Evolutionary conservation across 2,113 vertebrate genomes (phyloP).

Genomic region (Cephalopterus ornatus): DNA sequence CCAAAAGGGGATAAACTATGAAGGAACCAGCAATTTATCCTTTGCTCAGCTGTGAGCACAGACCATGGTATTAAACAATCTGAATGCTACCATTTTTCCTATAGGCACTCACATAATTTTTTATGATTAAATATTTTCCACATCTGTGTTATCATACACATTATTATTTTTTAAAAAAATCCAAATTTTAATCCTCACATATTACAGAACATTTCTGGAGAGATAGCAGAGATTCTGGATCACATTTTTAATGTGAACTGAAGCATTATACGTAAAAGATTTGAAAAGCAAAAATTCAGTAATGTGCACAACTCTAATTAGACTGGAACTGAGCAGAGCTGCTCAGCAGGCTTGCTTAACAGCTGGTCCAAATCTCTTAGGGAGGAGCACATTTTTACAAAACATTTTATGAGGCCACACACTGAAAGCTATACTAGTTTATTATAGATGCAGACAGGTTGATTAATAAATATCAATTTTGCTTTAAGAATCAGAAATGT

Average conservation of each 20-base stretch:
- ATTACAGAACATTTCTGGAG: not conserved
- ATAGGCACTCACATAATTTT: not conserved
- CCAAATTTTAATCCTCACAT: not conserved
- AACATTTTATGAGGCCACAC: slow-evolving; percentile 35
- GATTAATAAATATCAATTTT: slow-evolving; percentile 55
- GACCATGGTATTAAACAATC: not conserved
- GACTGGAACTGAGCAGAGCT: slow-evolving; percentile 28
- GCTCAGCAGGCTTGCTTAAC: slow-evolving; percentile 29
- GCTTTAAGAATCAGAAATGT: not conserved
- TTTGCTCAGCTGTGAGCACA: not conserved
- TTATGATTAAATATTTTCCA: not conserved
- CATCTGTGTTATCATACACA: not conserved
- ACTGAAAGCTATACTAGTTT: slow-evolving; percentile 16
- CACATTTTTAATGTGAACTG: not conserved
- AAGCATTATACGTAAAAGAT: not conserved
- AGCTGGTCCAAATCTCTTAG: slow-evolving; percentile 37
- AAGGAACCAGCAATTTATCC: not conserved
- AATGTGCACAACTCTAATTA: slow-evolving; percentile 40
- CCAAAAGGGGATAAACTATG: not conserved
- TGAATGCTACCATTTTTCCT: not conserved
- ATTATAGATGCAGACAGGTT: slow-evolving; percentile 20
- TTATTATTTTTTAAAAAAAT: not conserved
- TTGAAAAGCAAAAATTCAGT: slow-evolving; percentile 36
- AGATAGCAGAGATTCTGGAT: not conserved
- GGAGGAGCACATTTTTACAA: slow-evolving; percentile 29